phyloP scores from a whole-genome alignment of 2,888 invertebrate genomes.

The Herminia tarsipennalis region DNA sequence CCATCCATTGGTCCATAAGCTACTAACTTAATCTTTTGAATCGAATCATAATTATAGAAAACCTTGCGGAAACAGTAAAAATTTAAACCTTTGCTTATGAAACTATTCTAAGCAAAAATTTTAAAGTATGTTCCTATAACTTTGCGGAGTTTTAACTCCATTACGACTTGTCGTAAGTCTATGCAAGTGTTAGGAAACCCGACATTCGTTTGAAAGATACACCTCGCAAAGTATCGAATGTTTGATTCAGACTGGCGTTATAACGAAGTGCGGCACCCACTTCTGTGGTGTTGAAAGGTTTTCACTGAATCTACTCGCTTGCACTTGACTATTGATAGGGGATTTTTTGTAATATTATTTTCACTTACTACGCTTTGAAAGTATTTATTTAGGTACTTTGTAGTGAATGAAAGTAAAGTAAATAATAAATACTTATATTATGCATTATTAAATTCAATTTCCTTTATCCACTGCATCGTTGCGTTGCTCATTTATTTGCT shows the following conservation, averaged over 20 bases:
- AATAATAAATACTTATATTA: no score
- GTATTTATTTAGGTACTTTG: conserved; percentile 1
- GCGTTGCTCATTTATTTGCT: no score
- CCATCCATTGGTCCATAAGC: no score
- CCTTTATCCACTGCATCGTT: no score
- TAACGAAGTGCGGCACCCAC: conserved; percentile 44
- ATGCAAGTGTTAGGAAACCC: conserved; percentile 10
- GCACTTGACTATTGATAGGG: conserved; percentile 15
- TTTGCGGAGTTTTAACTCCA: no score
- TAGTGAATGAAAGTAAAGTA: not conserved
- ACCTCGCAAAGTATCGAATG: conserved; percentile 38
- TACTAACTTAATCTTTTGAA: no score
- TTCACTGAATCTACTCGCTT: conserved; percentile 28
- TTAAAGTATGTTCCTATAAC: no score
- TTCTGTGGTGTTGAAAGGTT: conserved; percentile 49
- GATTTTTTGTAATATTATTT: conserved; percentile 1
- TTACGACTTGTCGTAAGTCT: conserved; percentile 26
- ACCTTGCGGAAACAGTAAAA: no score
- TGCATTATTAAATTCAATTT: no score
- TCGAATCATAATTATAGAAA: no score
- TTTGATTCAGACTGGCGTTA: conserved; percentile 37
- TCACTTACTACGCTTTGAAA: not conserved
- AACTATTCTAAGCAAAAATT: no score
- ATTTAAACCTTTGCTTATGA: no score
- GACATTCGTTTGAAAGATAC: conserved; percentile 36